These are phyloP conservation scores for Ammodytes dubius DNA, from an alignment of 2,113 vertebrate genomes.

Conservation along the genomic window DNA sequence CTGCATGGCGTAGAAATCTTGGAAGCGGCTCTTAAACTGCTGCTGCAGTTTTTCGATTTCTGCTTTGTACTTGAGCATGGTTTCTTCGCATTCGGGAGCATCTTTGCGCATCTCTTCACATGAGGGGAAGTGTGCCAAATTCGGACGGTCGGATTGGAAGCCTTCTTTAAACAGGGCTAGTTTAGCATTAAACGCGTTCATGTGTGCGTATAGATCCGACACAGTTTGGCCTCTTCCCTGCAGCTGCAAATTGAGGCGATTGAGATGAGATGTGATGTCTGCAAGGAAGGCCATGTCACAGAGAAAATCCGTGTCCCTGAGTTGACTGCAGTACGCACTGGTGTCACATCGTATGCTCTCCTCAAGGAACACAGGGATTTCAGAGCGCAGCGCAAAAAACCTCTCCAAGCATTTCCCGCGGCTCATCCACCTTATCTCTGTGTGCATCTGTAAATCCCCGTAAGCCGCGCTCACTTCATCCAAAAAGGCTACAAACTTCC, in stretches of 20 bases:
- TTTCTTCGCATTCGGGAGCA: not conserved
- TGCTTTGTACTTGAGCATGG: not conserved
- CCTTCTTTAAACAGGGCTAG: too few species aligned
- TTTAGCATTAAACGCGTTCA: too few species aligned
- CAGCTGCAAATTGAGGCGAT: too few species aligned
- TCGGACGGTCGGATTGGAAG: not conserved
- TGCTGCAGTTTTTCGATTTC: not conserved
- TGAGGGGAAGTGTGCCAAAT: not conserved
- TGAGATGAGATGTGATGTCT: too few species aligned
- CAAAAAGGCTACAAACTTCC: not conserved
- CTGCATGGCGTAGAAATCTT: not conserved
- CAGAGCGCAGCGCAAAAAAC: not conserved
- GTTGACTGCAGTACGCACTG: not conserved
- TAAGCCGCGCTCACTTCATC: not conserved
- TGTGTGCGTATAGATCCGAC: too few species aligned
- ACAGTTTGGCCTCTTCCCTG: too few species aligned
- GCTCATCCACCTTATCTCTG: not conserved
- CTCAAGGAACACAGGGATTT: not conserved
- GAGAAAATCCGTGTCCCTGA: not conserved
- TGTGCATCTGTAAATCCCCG: not conserved
- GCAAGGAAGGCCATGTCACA: not conserved
- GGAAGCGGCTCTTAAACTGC: not conserved
- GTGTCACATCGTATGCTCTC: not conserved
- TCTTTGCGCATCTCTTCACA: constrained; percentile 2
- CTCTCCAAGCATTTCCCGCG: not conserved